phyloP scores from a whole-genome alignment of 1,140 invertebrate genomes.

The Diorhabda carinulata region DNA sequence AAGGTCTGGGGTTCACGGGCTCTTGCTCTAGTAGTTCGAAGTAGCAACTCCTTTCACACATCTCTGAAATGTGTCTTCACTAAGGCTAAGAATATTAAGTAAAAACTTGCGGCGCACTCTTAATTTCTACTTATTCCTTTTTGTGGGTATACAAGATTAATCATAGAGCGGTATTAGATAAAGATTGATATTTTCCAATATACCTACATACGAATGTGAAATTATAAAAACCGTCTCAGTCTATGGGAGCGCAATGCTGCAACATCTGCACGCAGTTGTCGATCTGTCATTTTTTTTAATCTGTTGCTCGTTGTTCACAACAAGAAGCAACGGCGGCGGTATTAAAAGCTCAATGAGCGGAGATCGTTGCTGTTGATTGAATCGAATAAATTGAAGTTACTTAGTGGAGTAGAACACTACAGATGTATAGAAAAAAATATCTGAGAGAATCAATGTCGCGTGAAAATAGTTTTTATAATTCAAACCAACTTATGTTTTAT shows the following conservation, averaged over 20 bases:
- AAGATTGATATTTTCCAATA: background rate
- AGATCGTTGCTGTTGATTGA: background rate
- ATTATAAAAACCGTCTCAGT: background rate
- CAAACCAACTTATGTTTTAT: too few relatives aligned
- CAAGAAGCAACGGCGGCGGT: background rate
- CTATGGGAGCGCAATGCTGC: background rate
- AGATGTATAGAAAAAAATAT: too few relatives aligned
- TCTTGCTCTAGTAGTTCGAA: too few relatives aligned
- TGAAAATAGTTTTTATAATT: background rate
- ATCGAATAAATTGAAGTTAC: background rate
- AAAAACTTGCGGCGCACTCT: too few relatives aligned
- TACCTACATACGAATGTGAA: background rate
- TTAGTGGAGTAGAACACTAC: background rate
- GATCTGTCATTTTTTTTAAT: background rate
- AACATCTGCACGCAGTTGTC: background rate
- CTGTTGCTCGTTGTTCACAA: background rate
- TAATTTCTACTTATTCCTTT: too few relatives aligned
- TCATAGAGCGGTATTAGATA: too few relatives aligned
- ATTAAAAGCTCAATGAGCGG: background rate
- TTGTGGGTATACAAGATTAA: too few relatives aligned
- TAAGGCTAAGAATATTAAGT: too few relatives aligned
- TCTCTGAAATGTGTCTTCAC: too few relatives aligned
- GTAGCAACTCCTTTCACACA: too few relatives aligned
- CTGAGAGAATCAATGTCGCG: background rate
- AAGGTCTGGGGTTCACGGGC: too few relatives aligned